A percentile compares a stretch with the other conserved stretches of the same genome.
Conservation (phyloP, 1,140 invertebrate genomes). For the Penaeus indicus region DNA sequence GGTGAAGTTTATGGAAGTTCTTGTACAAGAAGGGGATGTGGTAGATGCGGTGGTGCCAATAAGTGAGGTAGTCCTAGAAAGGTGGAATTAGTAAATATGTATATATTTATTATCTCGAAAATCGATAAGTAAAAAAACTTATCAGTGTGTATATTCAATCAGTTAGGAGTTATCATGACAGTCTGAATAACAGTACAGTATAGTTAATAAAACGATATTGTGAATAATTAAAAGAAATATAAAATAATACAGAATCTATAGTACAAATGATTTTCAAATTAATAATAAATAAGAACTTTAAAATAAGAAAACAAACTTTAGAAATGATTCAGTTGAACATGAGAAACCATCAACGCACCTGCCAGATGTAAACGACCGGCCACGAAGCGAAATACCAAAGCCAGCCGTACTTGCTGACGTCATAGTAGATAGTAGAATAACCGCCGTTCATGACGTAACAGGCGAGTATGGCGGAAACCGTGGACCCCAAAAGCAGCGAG, state of each 20-base stretch:
- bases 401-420: constrained; percentile 77
- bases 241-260: too few species aligned
- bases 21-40: constrained; percentile 80
- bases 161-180: too few species aligned
- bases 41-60: constrained; percentile 79
- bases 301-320: too few species aligned
- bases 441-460: constrained; percentile 80
- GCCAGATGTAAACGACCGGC: constrained; percentile 77
- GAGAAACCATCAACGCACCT: constrained; percentile 69
- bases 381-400: constrained; percentile 78
- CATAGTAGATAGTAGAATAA: constrained; percentile 77
- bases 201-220: too few species aligned
- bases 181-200: too few species aligned
- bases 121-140: background rate
- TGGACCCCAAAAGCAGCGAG: constrained; percentile 73
- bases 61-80: constrained; percentile 78
- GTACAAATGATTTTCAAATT: too few species aligned
- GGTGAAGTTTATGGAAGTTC: constrained; percentile 81
- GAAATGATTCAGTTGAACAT: too few species aligned
- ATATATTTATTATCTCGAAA: background rate
- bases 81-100: background rate
- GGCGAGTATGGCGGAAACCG: constrained; percentile 74
- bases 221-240: too few species aligned
- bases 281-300: too few species aligned
- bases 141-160: too few species aligned